Evolutionary conservation across 2,797 vertebrate genomes (phyloP).

Genomic region (Myotis findleyi): DNA sequence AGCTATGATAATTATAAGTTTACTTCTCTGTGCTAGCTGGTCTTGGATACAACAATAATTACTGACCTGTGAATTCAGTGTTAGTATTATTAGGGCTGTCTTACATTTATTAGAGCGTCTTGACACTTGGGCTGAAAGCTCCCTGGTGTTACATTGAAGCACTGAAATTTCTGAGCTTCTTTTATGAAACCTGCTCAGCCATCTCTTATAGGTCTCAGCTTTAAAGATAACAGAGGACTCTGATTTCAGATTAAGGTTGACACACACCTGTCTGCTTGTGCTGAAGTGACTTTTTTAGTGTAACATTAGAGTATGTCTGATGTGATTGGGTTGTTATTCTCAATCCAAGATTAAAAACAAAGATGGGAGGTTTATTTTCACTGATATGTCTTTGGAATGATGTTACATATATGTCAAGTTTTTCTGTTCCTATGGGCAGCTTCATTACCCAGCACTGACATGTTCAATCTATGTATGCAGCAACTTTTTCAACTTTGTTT

Average conservation of each 20-base stretch:
- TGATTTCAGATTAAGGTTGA: constrained; percentile 61
- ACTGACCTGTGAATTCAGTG: constrained; percentile 27
- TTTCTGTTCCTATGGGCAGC: not conserved
- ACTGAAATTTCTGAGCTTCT: constrained; percentile 46
- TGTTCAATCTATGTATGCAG: not conserved
- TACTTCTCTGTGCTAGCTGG: constrained; percentile 32
- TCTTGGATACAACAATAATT: not conserved
- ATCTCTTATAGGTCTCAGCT: constrained; percentile 37
- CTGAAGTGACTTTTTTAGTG: constrained; percentile 29
- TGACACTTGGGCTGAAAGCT: constrained; percentile 51
- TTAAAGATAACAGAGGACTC: constrained; percentile 50
- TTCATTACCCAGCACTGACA: constrained; percentile 18
- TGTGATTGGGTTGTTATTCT: constrained; percentile 25
- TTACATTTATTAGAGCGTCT: constrained; percentile 55
- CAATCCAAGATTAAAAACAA: constrained; percentile 15
- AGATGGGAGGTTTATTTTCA: constrained; percentile 31
- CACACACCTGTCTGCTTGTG: constrained; percentile 6
- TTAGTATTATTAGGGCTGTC: constrained; percentile 64
- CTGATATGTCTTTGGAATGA: not conserved
- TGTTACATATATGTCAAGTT: constrained; percentile 1
- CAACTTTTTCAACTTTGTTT: constrained; percentile 50
- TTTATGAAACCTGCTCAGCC: constrained; percentile 37
- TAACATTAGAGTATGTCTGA: constrained; percentile 24
- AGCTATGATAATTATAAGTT: not conserved
- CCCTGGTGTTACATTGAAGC: not conserved